Base-by-base conservation (phyloP, 2,888 invertebrate species). In the Phengaris alcon region DNA sequence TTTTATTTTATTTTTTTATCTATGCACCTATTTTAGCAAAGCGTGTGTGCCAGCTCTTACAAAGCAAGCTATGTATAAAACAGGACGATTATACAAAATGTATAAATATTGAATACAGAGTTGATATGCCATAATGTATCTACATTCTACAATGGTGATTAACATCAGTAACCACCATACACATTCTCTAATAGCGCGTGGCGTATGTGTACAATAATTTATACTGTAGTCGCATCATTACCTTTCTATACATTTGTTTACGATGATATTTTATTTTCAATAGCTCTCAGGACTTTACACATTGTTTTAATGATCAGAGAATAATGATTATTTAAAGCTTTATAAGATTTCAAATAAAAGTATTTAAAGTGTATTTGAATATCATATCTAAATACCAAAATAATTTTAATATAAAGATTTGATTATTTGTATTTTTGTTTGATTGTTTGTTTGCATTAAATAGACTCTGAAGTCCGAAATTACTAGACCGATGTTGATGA, bases 181-280 rank as follows among this genome's bases (percentile, higher is more conserved):
- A 82, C 79, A 82, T 78, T 82, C 84, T 81, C 85, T 89, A 88
- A 89, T 87, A 89, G 86, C 82, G 82, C 86, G 85, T 84, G 83
- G 82, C 81, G 74, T 59, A 75, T 76, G 72, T 76, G 74, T 76
- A 78, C 78, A 80, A 84, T 85, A 82, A 85, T 85, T 86, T 85
- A 86, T 84, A 83, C 81, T 81, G 85, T 82, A 78, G 82, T 82
- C 89, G 90, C 88, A 81, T 89, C 90, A 90, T 90, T 90, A 88
- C 89, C 86, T 88, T 86, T 78, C 83, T 87, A 88, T 87, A 85
- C 85, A 85, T 81, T 80, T 82, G 80, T 80, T 82, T 81, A 78
- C 78, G 77, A 78, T 77, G 77, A 81, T 80, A 80, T 79, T 79
- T 79, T 79, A 80, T 75, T 78, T 76, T 78, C 78, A 81, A 80